Conservation (phyloP, 2,113 vertebrate species). For the Cichladusa arquata region DNA sequence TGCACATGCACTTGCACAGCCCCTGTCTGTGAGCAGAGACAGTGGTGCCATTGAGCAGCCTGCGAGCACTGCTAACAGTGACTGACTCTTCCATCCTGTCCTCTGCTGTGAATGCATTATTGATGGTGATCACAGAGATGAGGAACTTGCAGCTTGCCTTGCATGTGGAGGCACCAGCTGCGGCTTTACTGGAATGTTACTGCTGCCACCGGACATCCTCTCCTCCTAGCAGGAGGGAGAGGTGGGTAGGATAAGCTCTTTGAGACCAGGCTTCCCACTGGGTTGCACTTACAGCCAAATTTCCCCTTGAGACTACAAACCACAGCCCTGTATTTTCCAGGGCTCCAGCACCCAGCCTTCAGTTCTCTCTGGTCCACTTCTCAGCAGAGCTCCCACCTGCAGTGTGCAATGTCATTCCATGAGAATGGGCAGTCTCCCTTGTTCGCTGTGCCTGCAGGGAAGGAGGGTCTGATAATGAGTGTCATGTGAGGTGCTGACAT, state of each 20-base stretch:
- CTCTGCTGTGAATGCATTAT: slow-evolving; percentile 62
- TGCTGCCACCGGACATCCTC: background rate
- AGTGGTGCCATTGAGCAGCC: slow-evolving; percentile 63
- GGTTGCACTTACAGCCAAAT: background rate
- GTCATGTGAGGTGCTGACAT: background rate
- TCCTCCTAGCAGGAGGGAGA: background rate
- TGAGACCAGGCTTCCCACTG: background rate
- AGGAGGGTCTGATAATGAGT: background rate
- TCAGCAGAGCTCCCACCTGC: background rate
- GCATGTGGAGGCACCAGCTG: slow-evolving; percentile 53
- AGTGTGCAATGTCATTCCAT: accelerated
- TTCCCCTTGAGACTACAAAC: background rate
- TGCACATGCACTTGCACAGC: accelerated
- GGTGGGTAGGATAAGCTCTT: background rate
- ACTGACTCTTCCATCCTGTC: slow-evolving; percentile 44
- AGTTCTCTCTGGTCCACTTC: accelerated
- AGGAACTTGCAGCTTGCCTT: slow-evolving; percentile 33
- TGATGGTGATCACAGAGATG: slow-evolving; percentile 17
- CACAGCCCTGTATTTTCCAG: background rate
- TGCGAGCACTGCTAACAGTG: slow-evolving; percentile 7
- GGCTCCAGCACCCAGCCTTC: background rate
- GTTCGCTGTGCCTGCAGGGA: background rate
- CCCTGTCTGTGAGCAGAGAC: background rate
- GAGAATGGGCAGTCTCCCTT: background rate
- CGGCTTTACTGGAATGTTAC: background rate